Percentiles rank a stretch among this genome's conserved stretches.
These are phyloP conservation scores for Indicator indicator DNA, from an alignment of 2,113 vertebrate species.

Conservation along the genomic window DNA sequence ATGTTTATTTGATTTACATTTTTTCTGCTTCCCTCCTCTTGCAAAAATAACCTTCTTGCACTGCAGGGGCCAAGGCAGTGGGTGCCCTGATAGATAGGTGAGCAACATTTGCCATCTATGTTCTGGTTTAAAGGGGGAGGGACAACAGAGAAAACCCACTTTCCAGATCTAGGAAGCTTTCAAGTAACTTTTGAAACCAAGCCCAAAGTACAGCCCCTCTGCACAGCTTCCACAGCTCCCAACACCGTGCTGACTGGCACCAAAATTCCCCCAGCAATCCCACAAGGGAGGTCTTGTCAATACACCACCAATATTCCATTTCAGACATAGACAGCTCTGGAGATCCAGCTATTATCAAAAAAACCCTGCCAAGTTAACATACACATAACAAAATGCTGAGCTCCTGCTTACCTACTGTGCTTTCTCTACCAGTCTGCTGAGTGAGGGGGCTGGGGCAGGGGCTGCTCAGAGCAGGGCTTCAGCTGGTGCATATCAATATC, in stretches of 20 bases:
- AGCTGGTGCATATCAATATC: background rate
- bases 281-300: background rate
- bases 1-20: slow-evolving; percentile 3
- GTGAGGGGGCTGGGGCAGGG: background rate
- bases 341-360: background rate
- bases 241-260: background rate
- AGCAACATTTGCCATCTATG: background rate
- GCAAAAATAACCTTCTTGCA: background rate
- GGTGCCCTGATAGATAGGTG: background rate
- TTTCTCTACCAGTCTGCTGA: background rate
- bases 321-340: background rate
- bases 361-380: background rate
- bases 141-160: background rate
- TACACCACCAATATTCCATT: fast-evolving
- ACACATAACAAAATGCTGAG: background rate
- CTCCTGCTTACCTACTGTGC: background rate
- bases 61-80: background rate
- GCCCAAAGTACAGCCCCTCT: background rate
- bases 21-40: background rate
- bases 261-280: background rate
- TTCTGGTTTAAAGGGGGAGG: background rate
- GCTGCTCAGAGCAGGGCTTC: background rate
- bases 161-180: background rate
- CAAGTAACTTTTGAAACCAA: background rate
- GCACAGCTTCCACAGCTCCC: background rate